Evolutionary conservation across 2,797 vertebrate species (phyloP), one percentile per base, ranked within the genome.

Genomic region (Siniperca obscura): DNA sequence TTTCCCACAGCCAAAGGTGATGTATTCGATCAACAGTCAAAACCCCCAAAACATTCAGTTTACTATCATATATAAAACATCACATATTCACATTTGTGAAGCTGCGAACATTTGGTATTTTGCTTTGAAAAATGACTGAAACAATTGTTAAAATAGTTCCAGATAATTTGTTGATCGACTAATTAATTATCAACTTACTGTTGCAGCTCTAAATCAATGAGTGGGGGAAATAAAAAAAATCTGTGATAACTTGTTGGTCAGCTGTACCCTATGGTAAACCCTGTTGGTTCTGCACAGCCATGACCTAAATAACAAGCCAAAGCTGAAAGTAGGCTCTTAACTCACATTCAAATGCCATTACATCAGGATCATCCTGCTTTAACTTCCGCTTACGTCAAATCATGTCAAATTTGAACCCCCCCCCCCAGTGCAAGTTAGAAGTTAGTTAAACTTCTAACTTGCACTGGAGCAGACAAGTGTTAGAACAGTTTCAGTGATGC

Each of bases 261-360:
- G 87, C 86, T 84, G 75, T 78, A 76, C 61, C 87, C 87, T 76
- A 83, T 80, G 86, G 85, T 92, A 88, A 93, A 93, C 86, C 81
- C 70, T 52, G 69, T 84, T 82, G 81, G 86, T 80, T 77, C 83
- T 64, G 67, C 80, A 72, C 70, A 77, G 82, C 82, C 78, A 83
- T 92, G 95, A 93, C 93, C 94, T 93, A 93, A 93, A 95, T 94
- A 94, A 91, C 87, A 67, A 52, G 82, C 85, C 83, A 83, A 90
- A 90, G 91, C 92, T 94, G 89, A 91, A 93, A 92, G 87, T 81
- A 80, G 82, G 86, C 88, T 89, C 89, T 91, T 76, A 75, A 91
- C 88, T 91, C 86, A 57, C 86, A 91, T 83, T 90, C 87, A 92
- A 92, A 93, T 93, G 86, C 90, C 91, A 92, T 94, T 93, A 94